A percentile compares a stretch with the other conserved stretches of the same genome.
Conservation (phyloP, 2,797 vertebrate species). For the Pagetopsis macropterus region DNA sequence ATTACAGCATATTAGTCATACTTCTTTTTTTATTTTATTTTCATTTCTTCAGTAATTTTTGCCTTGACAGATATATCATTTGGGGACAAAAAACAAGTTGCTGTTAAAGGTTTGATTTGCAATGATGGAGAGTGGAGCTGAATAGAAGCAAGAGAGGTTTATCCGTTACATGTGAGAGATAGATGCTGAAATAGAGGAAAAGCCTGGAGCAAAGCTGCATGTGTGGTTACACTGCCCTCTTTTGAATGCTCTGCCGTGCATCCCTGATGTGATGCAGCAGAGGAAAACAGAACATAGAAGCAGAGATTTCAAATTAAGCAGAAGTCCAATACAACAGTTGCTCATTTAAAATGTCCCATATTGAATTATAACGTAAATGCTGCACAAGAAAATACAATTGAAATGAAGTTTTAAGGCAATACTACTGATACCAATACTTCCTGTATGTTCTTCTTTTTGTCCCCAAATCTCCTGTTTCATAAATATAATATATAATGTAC, state of each 20-base stretch:
- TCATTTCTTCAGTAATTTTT: background rate
- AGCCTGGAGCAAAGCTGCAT: conserved; percentile 35
- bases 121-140: conserved; percentile 18
- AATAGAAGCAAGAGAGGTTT: background rate
- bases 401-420: background rate
- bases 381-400: background rate
- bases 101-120: conserved; percentile 18
- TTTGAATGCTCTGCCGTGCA: conserved; percentile 67
- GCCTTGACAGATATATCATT: conserved; percentile 35
- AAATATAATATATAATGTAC: too few relatives aligned
- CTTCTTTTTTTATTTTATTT: conserved; percentile 1
- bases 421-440: background rate
- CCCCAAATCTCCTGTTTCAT: background rate
- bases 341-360: background rate
- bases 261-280: conserved; percentile 20
- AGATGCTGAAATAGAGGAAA: conserved; percentile 12
- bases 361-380: background rate
- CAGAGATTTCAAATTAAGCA: conserved; percentile 2
- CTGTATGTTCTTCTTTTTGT: conserved; percentile 1
- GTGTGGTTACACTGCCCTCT: conserved; percentile 80
- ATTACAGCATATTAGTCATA: conserved; percentile 48
- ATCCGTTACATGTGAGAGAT: conserved; percentile 8
- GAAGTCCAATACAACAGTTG: background rate
- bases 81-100: conserved; percentile 10
- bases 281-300: conserved; percentile 4